Evolutionary conservation across 2,113 vertebrate species (phyloP).

Genomic region (Pluvialis apricaria): DNA sequence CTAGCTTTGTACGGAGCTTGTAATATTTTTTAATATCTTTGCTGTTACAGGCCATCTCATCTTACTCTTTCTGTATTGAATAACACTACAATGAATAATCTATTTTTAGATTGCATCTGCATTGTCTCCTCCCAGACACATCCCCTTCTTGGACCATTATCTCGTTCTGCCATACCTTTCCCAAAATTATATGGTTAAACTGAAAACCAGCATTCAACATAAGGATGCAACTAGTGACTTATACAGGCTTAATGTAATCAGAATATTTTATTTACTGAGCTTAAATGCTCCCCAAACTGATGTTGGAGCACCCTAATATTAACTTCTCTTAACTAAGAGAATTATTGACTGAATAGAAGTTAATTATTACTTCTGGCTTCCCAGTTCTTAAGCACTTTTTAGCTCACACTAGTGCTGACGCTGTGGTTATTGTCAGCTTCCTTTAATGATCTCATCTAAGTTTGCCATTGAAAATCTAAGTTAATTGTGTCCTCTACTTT

Average conservation of each 20-base stretch:
- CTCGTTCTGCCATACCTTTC: background rate
- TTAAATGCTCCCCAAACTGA: background rate
- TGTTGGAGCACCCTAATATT: background rate
- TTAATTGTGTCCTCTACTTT: background rate
- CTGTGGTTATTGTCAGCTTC: background rate
- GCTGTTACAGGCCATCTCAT: background rate
- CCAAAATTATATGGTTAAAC: background rate
- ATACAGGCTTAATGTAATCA: background rate
- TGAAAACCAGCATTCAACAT: background rate
- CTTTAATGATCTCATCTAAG: background rate
- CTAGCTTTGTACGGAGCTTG: background rate
- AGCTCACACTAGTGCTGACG: background rate
- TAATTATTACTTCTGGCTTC: background rate
- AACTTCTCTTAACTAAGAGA: background rate
- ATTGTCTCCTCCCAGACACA: background rate
- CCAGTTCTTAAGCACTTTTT: background rate
- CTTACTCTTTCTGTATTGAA: background rate
- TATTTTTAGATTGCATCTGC: background rate
- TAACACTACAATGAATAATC: background rate
- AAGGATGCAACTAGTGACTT: background rate
- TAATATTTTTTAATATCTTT: background rate
- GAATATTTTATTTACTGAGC: background rate
- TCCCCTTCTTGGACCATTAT: background rate
- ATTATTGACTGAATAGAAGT: background rate
- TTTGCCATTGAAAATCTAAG: background rate